Conservation (phyloP, 2,797 vertebrate genomes). For the Sebastes miniatus region DNA sequence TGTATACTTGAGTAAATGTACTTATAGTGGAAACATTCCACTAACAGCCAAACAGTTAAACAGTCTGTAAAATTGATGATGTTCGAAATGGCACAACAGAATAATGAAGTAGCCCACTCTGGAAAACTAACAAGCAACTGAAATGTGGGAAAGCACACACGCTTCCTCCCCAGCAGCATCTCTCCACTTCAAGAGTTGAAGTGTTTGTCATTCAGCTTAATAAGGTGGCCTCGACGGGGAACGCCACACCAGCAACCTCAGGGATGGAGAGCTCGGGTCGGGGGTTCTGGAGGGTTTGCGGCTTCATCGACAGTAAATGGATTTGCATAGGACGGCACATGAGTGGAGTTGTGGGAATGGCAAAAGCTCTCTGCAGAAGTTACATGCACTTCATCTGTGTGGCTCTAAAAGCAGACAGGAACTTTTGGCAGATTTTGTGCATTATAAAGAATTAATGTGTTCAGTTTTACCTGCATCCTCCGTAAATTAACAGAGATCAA, state of each 20-base stretch:
- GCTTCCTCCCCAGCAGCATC: constrained; percentile 35
- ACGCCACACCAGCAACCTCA: constrained; percentile 47
- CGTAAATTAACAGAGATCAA: not conserved
- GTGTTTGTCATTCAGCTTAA: constrained; percentile 71
- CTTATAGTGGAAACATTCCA: not conserved
- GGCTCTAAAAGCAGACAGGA: not conserved
- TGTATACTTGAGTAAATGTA: not conserved
- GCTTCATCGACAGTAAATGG: constrained; percentile 22
- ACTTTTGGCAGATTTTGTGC: not conserved
- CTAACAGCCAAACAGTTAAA: not conserved
- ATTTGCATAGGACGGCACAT: constrained; percentile 35
- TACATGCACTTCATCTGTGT: not conserved
- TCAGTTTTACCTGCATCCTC: not conserved
- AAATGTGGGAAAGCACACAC: constrained; percentile 48
- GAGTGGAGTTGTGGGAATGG: constrained; percentile 31
- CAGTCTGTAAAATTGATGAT: constrained; percentile 4
- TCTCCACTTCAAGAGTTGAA: constrained; percentile 61
- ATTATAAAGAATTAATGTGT: not conserved
- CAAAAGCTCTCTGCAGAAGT: constrained; percentile 5
- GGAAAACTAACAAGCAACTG: constrained; percentile 56
- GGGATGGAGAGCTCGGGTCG: constrained; percentile 32
- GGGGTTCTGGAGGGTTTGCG: constrained; percentile 39
- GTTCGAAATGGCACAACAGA: constrained; percentile 19
- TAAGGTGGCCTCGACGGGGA: constrained; percentile 59
- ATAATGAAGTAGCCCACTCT: constrained; percentile 39